Conservation (phyloP, 2,797 vertebrate species). For the Hozukius guyotensis region DNA sequence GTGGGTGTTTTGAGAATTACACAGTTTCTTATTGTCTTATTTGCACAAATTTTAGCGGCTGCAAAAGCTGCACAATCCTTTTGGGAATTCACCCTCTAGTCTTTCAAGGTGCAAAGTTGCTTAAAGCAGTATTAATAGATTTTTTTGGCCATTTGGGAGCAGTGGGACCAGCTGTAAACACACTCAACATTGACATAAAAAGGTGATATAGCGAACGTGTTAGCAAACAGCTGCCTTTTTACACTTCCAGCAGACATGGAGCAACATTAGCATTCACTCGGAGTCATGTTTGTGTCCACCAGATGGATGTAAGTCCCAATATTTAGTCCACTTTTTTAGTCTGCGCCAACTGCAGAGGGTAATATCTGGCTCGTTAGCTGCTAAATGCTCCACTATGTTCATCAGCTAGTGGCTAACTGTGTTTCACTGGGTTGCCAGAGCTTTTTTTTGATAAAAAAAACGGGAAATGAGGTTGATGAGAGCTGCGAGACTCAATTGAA, state of each 20-base stretch:
- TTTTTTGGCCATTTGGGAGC: background rate
- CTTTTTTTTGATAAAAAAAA: background rate
- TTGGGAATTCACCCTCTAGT: background rate
- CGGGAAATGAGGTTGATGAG: background rate
- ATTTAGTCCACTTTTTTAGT: background rate
- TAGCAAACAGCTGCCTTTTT: slow-evolving; percentile 6
- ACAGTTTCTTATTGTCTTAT: too few species aligned
- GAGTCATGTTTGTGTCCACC: background rate
- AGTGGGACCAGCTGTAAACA: background rate
- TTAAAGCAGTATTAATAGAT: background rate
- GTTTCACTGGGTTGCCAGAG: background rate
- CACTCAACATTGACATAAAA: slow-evolving; percentile 5
- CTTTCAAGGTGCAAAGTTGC: background rate
- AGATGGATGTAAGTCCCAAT: too few species aligned
- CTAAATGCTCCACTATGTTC: background rate
- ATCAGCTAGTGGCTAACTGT: background rate
- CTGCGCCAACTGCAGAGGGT: background rate
- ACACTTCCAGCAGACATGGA: background rate
- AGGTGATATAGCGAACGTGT: background rate
- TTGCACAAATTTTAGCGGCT: too few species aligned
- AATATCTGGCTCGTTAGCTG: background rate
- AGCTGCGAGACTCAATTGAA: background rate
- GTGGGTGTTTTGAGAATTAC: background rate
- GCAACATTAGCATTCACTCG: background rate
- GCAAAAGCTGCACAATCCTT: too few species aligned